Percentiles rank a stretch among this genome's conserved stretches.
These are phyloP conservation scores for Drosophila picticornis DNA, from an alignment of 2,888 invertebrate species.

Conservation along the genomic window DNA sequence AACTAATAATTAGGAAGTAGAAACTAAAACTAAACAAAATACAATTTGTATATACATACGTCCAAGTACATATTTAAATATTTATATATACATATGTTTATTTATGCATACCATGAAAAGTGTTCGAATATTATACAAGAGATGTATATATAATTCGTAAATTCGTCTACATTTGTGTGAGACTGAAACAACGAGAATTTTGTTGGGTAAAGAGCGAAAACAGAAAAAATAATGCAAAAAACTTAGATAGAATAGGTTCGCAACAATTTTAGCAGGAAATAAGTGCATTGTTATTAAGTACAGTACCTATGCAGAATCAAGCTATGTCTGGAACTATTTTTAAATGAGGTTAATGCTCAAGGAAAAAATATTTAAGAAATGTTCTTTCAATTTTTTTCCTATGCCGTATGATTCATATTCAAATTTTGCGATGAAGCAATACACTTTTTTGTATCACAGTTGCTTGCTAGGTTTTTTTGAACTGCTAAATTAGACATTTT, in stretches of 20 bases:
- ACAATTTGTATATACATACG: background rate
- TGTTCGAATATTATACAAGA: conserved; percentile 46
- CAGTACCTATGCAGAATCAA: background rate
- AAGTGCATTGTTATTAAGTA: background rate
- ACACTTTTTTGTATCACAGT: background rate
- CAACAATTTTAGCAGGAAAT: background rate
- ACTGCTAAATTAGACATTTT: background rate
- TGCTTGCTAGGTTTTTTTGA: background rate
- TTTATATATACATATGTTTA: conserved; percentile 2
- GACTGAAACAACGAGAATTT: conserved; percentile 16
- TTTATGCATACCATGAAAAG: conserved; percentile 15
- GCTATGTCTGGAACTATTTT: background rate
- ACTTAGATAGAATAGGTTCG: background rate
- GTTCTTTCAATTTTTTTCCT: background rate
- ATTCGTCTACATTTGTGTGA: background rate
- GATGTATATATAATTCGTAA: background rate
- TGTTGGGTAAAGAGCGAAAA: conserved; percentile 2
- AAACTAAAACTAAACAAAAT: conserved; percentile 10
- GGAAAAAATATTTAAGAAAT: background rate
- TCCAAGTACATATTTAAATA: background rate
- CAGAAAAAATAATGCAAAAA: conserved; percentile 4
- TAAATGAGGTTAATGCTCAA: background rate
- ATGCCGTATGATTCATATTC: background rate
- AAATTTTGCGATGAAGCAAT: background rate
- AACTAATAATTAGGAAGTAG: background rate